Base-by-base conservation (phyloP, 2,888 invertebrate genomes). In the Drosophila demipolita region DNA sequence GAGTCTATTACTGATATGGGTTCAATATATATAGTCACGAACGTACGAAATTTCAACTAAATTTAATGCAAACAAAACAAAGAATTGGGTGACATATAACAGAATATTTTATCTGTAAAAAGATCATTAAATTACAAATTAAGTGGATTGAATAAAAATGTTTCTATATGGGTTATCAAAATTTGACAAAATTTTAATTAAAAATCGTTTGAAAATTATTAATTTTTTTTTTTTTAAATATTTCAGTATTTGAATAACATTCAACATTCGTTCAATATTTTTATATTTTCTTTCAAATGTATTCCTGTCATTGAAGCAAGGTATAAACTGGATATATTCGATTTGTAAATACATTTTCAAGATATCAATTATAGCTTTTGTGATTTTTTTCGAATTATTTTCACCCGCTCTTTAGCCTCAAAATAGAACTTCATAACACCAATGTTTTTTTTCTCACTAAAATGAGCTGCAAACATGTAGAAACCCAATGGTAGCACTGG, bases 361-460 rank as follows among this genome's bases (percentile, higher is more conserved):
- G 23, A 45, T 23, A 23, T 15, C 4, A 23, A 45, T 23, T 23
- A 45, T 8, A 8, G 1, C 23, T 45, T 45, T 45, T 7, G 45
- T 8, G 45, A 23, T 23, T 23, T 45, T 15, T 8, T 45, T 15
- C 7, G 23, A 15, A 26, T 12, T 15, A 8, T 45, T 23, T 53
- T 45, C 2, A 64, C 52, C 49, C 32, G 36, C 62, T 76, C 65
- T 29, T 26, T 54, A 2, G 33, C 58, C 9, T 77, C 59, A 11
- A 58, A 0, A 33, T 78, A 78, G 36, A 40, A 73, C 17, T 77
- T 73, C 15, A 78, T 58, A 1, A 11, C 3, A 1, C 76, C 78
- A 26, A 50, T n/a, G 0, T 11, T 2, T 15, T 49, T 49, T 9
- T 49, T 55, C 17, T 78, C 61, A 3, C 1, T 23, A 2, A 62